Percentiles rank a stretch among this genome's conserved stretches.
These are phyloP conservation scores for Temnothorax nylanderi DNA, from an alignment of 1,140 invertebrate species.

Conservation along the genomic window DNA sequence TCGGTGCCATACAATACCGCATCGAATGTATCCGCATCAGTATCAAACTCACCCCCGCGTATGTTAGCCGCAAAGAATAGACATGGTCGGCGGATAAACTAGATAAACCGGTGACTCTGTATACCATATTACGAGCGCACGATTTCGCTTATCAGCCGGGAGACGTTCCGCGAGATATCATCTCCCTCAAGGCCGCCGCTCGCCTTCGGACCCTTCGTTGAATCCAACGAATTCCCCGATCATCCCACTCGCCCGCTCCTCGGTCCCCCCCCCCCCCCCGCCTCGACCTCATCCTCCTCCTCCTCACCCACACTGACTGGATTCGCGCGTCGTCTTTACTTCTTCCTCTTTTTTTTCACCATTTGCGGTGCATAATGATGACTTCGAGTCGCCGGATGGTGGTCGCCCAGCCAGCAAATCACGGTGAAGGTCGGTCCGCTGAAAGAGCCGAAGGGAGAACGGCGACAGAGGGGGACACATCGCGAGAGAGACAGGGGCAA, in stretches of 20 bases:
- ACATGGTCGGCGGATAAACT: slow-evolving; percentile 60
- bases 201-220: slow-evolving; percentile 44
- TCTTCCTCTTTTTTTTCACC: slow-evolving; percentile 37
- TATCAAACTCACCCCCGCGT: slow-evolving; percentile 47
- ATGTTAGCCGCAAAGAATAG: slow-evolving; percentile 67
- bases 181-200: slow-evolving; percentile 60
- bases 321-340: slow-evolving; percentile 47
- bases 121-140: slow-evolving; percentile 59
- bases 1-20: slow-evolving; percentile 59
- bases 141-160: slow-evolving; percentile 67
- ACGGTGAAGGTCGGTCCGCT: slow-evolving; percentile 77
- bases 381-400: slow-evolving; percentile 54
- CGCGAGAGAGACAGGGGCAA: slow-evolving; percentile 32
- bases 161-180: slow-evolving; percentile 65
- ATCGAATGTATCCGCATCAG: slow-evolving; percentile 54
- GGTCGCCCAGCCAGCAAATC: slow-evolving; percentile 75
- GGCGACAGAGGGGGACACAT: slow-evolving; percentile 51
- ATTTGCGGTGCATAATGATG: slow-evolving; percentile 65
- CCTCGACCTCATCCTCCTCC: background rate
- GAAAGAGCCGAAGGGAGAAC: slow-evolving; percentile 50
- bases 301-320: background rate
- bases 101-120: slow-evolving; percentile 64
- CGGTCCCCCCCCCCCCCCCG: background rate
- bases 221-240: slow-evolving; percentile 53
- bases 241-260: background rate